Evolutionary conservation across 2,888 invertebrate genomes (phyloP).

Genomic region (Crocallis elinguaria): DNA sequence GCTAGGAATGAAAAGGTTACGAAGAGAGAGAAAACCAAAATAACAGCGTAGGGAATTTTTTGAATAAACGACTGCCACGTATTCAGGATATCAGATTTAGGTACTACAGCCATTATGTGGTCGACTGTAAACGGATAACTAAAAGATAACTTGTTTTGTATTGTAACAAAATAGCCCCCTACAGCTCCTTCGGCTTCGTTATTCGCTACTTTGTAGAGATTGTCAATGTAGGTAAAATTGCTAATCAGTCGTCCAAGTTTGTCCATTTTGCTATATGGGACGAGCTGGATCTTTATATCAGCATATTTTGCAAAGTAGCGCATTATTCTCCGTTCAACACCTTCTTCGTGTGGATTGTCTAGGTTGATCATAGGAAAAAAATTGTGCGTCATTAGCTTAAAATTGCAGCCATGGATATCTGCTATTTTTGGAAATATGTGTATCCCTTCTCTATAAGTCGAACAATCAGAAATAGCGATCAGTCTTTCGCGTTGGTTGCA

Average conservation of each 20-base stretch:
- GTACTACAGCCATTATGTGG: constrained; percentile 25
- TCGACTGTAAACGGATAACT: constrained; percentile 42
- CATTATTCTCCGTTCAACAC: constrained; percentile 44
- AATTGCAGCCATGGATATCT: constrained; percentile 24
- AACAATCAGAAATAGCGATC: constrained; percentile 4
- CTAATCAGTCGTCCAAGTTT: constrained; percentile 42
- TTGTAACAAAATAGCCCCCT: constrained; percentile 39
- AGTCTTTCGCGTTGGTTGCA: constrained; percentile 19
- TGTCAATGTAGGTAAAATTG: constrained; percentile 34
- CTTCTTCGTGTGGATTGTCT: constrained; percentile 25
- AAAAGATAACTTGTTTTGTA: constrained; percentile 25
- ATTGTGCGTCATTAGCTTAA: constrained; percentile 41
- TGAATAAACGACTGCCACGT: constrained; percentile 36
- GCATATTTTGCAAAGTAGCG: constrained; percentile 36
- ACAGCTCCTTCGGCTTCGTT: constrained; percentile 48
- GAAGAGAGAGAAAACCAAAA: constrained; percentile 29
- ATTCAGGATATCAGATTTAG: constrained; percentile 27
- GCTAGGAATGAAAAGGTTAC: constrained; percentile 38
- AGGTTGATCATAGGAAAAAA: constrained; percentile 39
- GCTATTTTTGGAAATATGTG: constrained; percentile 4
- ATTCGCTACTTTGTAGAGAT: constrained; percentile 37
- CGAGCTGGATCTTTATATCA: constrained; percentile 39
- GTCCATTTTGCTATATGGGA: constrained; percentile 37
- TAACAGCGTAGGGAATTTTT: constrained; percentile 7
- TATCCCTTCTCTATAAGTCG: background rate